A percentile compares a stretch with the other conserved stretches of the same genome.
phyloP scores from a whole-genome alignment of 2,888 invertebrate species.

The Latrodectus elegans region DNA sequence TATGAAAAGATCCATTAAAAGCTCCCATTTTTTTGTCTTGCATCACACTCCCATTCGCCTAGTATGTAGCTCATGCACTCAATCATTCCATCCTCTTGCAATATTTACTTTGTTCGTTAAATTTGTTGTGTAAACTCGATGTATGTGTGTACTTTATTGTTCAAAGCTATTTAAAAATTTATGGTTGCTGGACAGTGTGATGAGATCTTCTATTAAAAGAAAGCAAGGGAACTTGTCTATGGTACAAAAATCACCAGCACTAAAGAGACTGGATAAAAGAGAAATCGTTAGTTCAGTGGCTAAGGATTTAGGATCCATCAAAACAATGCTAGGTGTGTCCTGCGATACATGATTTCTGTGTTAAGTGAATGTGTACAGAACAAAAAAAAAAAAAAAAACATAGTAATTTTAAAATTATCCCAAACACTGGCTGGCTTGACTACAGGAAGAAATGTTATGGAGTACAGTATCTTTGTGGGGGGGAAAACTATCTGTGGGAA shows the following conservation, averaged over 20 bases:
- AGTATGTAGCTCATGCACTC: too few species aligned
- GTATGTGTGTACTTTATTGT: too few species aligned
- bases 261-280: too few species aligned
- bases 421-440: conserved; percentile 8
- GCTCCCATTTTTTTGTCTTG: neutral
- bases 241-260: too few species aligned
- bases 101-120: too few species aligned
- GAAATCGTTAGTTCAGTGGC: too few species aligned
- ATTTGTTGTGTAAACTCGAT: too few species aligned
- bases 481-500: conserved; percentile 3
- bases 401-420: conserved; percentile 2
- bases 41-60: too few species aligned
- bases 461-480: conserved; percentile 2
- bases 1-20: neutral
- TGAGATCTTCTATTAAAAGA: conserved; percentile 12
- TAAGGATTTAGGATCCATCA: conserved; percentile 7
- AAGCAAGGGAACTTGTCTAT: too few species aligned
- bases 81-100: too few species aligned
- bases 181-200: conserved; percentile 5
- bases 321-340: neutral
- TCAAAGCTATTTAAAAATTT: conserved; percentile 14
- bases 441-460: conserved; percentile 18
- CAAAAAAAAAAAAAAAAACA: conserved; percentile 3
- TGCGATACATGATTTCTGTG: neutral
- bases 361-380: conserved; percentile 18